Base-by-base conservation (phyloP, 2,888 invertebrate genomes). In the Habroteleia sp. region DNA sequence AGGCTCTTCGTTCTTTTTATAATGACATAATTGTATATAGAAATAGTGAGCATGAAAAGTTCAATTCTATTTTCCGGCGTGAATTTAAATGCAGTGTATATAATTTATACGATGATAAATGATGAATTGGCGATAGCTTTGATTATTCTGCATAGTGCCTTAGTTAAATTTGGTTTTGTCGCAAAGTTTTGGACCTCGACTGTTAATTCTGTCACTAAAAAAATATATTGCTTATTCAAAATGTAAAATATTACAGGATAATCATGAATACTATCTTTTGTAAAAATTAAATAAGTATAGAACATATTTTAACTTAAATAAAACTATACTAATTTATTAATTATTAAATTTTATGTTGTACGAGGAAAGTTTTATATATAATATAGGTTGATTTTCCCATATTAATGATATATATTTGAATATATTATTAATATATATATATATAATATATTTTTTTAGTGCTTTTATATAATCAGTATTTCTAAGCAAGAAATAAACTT, bases 131-230 rank as follows among this genome's bases (percentile, higher is more conserved):
- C 39, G 23, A 48, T 31, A 14, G 37, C 42, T 46, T 62, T 14
- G 14, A 27, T 41, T 39, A 50, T 16, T 50, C 11, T 31, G 20
- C 41, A 44, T 31, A 63, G 63, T 50, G 63, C 63, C 63, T 63
- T 63, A 39, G 41, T 63, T 31, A 25, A 48, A 37, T 37, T 46
- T 6, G 6, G 20, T 39, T 58, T 42, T 42, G 33, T 17, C 35
- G 20, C 33, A 13, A 46, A 2, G 39, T 50, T 37, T 39, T 20
- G 20, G 29, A 25, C 14, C n/a, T 16, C 5, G 20, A 27, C 7
- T 27, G 1, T 27, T 27, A 7, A 27, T 5, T 3, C 7, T 27
- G 20, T 5, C 2, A 20, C 20, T 20, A 20, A 20, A 20, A 20
- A 20, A 20, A 27, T 27, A 27, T 27, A 35, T 41, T 20, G 20